These are phyloP conservation scores for Schizopygopsis pylzovi DNA, from an alignment of 2,797 vertebrate species.

Conservation along the genomic window DNA sequence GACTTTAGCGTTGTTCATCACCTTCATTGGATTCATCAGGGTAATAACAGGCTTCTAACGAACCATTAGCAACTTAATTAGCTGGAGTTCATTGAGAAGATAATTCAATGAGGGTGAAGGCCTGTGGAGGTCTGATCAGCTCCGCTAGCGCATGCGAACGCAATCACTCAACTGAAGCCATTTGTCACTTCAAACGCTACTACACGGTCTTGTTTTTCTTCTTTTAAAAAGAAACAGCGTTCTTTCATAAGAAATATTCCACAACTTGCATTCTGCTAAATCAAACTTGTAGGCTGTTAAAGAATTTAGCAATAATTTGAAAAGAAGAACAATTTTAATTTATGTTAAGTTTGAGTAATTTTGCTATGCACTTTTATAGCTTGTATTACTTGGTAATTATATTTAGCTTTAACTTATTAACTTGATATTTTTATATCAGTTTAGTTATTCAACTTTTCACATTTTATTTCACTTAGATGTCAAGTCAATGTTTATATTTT, in stretches of 20 bases:
- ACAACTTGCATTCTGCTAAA: neutral
- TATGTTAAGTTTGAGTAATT: neutral
- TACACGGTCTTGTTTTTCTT: no score
- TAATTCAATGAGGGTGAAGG: conserved; percentile 32
- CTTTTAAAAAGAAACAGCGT: neutral
- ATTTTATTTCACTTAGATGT: no score
- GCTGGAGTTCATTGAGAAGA: conserved; percentile 50
- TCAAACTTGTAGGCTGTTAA: neutral
- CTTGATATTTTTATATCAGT: no score
- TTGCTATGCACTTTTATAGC: neutral
- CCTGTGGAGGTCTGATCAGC: conserved; percentile 13
- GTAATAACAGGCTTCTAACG: conserved; percentile 72
- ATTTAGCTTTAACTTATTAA: no score
- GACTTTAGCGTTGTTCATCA: conserved; percentile 70
- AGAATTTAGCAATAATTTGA: neutral
- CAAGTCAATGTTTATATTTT: no score
- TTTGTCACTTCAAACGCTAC: conserved; percentile 1
- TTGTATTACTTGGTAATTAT: no score
- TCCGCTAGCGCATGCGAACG: conserved; percentile 10
- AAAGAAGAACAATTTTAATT: neutral
- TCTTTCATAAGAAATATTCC: neutral
- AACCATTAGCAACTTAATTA: conserved; percentile 77
- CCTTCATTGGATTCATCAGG: conserved; percentile 65
- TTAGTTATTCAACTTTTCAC: no score
- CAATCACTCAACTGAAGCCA: conserved; percentile 24